Evolutionary conservation across 2,113 vertebrate species (phyloP).

Genomic region (Otis tarda): DNA sequence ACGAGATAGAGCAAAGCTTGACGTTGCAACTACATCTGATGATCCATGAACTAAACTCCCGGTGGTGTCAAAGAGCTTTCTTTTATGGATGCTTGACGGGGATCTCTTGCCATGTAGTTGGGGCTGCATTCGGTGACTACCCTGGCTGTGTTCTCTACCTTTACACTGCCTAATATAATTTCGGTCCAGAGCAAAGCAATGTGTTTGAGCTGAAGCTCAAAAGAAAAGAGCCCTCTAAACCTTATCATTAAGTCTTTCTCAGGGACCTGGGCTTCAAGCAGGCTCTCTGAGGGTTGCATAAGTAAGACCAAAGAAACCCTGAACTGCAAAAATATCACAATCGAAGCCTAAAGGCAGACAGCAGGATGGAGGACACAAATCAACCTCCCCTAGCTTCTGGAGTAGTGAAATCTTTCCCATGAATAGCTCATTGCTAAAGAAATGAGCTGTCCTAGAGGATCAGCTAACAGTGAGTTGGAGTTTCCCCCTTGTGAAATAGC

Average conservation of each 20-base stretch:
- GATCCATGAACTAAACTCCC: neutral
- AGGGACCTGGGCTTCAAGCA: neutral
- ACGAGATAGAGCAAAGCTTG: neutral
- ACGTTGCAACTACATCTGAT: neutral
- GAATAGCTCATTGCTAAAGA: neutral
- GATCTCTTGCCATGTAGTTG: neutral
- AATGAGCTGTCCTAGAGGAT: fast-evolving
- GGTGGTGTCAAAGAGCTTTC: neutral
- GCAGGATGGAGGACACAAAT: neutral
- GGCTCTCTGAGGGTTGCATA: neutral
- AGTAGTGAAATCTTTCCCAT: neutral
- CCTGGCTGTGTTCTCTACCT: neutral
- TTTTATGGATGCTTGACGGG: fast-evolving
- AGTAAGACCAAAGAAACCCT: neutral
- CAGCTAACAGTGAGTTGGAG: neutral
- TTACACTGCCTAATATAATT: neutral
- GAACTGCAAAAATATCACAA: neutral
- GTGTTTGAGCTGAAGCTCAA: neutral
- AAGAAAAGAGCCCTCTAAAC: neutral
- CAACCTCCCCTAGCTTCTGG: neutral
- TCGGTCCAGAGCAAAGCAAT: neutral
- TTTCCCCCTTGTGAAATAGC: neutral
- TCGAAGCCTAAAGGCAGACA: neutral
- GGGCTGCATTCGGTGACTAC: neutral
- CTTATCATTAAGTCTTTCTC: neutral